Percentiles rank a stretch among this genome's conserved stretches.
These are phyloP conservation scores for Labia minor DNA, from an alignment of 2,888 invertebrate genomes.

Conservation along the genomic window DNA sequence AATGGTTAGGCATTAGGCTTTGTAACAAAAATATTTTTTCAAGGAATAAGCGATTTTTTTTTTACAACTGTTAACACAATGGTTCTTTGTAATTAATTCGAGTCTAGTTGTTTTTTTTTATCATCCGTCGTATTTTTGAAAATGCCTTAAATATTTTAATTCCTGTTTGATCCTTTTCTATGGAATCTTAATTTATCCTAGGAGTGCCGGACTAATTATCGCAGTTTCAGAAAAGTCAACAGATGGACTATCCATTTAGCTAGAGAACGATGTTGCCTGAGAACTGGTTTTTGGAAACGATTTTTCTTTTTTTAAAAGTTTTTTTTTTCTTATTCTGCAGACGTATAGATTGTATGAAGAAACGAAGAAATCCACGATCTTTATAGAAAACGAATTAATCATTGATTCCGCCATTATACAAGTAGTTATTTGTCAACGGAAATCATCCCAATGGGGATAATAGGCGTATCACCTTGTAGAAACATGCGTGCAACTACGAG, in stretches of 20 bases:
- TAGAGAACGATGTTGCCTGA: not conserved
- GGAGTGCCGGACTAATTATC: not conserved
- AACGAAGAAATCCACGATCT: not conserved
- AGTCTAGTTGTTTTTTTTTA: not conserved
- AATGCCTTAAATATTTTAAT: not conserved
- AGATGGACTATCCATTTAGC: not conserved
- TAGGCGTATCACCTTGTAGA: slow-evolving; percentile 13
- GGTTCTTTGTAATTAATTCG: not conserved
- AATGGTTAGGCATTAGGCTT: too few species aligned
- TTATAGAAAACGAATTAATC: slow-evolving; percentile 4
- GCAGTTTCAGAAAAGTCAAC: not conserved
- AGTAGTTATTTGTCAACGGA: slow-evolving; percentile 13
- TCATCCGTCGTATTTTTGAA: not conserved
- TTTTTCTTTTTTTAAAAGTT: not conserved
- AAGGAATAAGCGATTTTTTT: not conserved
- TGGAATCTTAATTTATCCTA: slow-evolving; percentile 13
- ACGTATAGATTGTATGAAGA: not conserved
- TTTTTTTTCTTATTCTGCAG: not conserved
- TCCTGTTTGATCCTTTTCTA: not conserved
- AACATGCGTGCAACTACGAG: slow-evolving; percentile 7
- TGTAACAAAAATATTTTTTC: not conserved
- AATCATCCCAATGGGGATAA: not conserved
- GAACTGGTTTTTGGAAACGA: not conserved
- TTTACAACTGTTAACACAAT: slow-evolving; percentile 2
- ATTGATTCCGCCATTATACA: not conserved